Conservation (phyloP, 1,140 invertebrate species). For the Thalassaphorura encarpata region DNA sequence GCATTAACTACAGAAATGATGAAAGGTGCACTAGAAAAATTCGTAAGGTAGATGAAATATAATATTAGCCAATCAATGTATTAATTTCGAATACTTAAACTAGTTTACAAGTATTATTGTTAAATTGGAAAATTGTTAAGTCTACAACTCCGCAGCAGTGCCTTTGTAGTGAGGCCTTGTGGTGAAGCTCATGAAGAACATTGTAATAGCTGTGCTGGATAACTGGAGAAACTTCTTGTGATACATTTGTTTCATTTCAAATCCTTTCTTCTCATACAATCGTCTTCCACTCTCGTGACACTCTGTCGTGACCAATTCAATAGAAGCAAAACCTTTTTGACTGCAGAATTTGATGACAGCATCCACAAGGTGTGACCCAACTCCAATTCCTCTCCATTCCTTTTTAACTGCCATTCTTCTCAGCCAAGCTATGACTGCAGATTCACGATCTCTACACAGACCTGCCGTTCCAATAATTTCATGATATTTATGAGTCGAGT, state of each 20-base stretch:
- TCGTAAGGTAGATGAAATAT: too few relatives aligned
- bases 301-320: slow-evolving; percentile 44
- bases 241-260: slow-evolving; percentile 46
- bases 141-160: too few relatives aligned
- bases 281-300: slow-evolving; percentile 43
- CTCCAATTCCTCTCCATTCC: slow-evolving; percentile 40
- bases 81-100: too few relatives aligned
- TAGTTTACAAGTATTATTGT: too few relatives aligned
- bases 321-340: slow-evolving; percentile 41
- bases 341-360: slow-evolving; percentile 39
- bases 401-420: slow-evolving; percentile 42
- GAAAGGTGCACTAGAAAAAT: too few relatives aligned
- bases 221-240: slow-evolving; percentile 41
- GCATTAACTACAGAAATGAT: too few relatives aligned
- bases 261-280: slow-evolving; percentile 45
- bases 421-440: slow-evolving; percentile 44
- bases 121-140: too few relatives aligned
- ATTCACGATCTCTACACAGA: slow-evolving; percentile 38
- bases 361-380: slow-evolving; percentile 41
- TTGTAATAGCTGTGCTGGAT: slow-evolving; percentile 39
- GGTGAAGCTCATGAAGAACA: slow-evolving; percentile 38
- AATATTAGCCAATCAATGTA: too few relatives aligned
- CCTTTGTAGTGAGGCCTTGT: too few relatives aligned
- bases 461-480: slow-evolving; percentile 42
- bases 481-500: slow-evolving; percentile 3